Evolutionary conservation across 53 echinoderm and acorn worm genomes (phyloP), one percentile per base, ranked within the genome.

Genomic region (Echinometra lucunter): DNA sequence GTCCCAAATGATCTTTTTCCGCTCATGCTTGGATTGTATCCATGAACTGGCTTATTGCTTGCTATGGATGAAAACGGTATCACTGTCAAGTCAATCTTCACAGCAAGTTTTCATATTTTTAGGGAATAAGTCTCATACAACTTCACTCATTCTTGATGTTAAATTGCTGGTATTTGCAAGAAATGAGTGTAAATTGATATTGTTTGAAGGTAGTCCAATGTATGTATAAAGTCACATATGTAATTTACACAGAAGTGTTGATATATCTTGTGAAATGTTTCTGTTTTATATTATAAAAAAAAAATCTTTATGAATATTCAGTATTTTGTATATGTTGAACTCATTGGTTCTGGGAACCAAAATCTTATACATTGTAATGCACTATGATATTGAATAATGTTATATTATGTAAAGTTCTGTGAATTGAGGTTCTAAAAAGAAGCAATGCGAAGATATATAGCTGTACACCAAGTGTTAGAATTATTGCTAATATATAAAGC

Each of bases 271-370:
- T 58, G 28, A 37, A 88, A 89, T 55, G 57, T 1, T 15, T 35
- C 89, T 55, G 40, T 89, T 89, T 49, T 23, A 45, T 82, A 89
- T n/a, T 89, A 89, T 88, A 13, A 44, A 53, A 17, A 55, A 45
- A 57, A 21, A 89, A 56, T 25, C 57, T 58, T 56, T 56, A 89
- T 89, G 88, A 88, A 88, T 53, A 88, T 53, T 44, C 56, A 88
- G 13, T n/a, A n/a, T n/a, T 88, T 18, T 89, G 60, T 89, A 35
- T 88, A 89, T 75, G 75, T 75, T 37, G 37, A 75, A 75, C 75
- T 75, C 75, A 40, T 34, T 2, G 75, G 75, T 75, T 42, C 75
- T 75, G 75, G 75, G 38, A 75, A 75, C 75, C 75, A 13, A 75
- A 38, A 75, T 67, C n/a, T 49, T 49, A 74, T 75, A 6, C 30